A percentile compares a stretch with the other conserved stretches of the same genome.
Evolutionary conservation across 2,888 invertebrate genomes (phyloP).

Genomic region (Polydesmus complanatus): DNA sequence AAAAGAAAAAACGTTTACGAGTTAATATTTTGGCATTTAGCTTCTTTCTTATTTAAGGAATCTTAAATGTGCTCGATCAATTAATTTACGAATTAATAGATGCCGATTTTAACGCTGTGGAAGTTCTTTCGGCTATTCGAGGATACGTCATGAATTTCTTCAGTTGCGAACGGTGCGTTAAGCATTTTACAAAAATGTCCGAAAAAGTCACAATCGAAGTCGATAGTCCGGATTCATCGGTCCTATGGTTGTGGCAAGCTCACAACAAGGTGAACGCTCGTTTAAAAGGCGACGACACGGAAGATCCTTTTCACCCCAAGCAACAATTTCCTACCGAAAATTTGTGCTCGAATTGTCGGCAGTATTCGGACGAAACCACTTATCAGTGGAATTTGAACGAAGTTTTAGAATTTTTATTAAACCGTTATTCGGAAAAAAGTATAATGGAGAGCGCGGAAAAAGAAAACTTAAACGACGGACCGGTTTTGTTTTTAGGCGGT

Average conservation of each 20-base stretch:
- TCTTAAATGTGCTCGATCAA: neutral
- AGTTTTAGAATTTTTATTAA: constrained; percentile 48
- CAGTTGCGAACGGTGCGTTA: constrained; percentile 77
- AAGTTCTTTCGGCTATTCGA: constrained; percentile 66
- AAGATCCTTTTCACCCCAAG: constrained; percentile 82
- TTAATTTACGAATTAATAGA: too few species aligned
- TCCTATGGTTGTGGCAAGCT: constrained; percentile 39
- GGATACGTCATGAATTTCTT: constrained; percentile 85
- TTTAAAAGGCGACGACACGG: constrained; percentile 67
- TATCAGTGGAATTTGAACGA: constrained; percentile 45
- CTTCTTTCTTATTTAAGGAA: too few species aligned
- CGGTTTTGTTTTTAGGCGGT: neutral
- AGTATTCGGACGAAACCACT: constrained; percentile 34
- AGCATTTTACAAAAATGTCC: constrained; percentile 82
- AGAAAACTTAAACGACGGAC: neutral
- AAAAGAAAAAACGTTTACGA: too few species aligned
- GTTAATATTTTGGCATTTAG: too few species aligned
- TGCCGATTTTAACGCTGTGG: constrained; percentile 40
- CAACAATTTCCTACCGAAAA: constrained; percentile 62
- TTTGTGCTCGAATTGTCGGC: constrained; percentile 54
- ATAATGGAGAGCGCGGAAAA: constrained; percentile 18
- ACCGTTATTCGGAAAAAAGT: constrained; percentile 35
- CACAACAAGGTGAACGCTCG: constrained; percentile 49
- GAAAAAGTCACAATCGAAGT: constrained; percentile 52
- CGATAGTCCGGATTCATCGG: constrained; percentile 51